Percentiles rank a stretch among this genome's conserved stretches.
phyloP scores from a whole-genome alignment of 2,113 vertebrate species.

The Spea bombifrons region DNA sequence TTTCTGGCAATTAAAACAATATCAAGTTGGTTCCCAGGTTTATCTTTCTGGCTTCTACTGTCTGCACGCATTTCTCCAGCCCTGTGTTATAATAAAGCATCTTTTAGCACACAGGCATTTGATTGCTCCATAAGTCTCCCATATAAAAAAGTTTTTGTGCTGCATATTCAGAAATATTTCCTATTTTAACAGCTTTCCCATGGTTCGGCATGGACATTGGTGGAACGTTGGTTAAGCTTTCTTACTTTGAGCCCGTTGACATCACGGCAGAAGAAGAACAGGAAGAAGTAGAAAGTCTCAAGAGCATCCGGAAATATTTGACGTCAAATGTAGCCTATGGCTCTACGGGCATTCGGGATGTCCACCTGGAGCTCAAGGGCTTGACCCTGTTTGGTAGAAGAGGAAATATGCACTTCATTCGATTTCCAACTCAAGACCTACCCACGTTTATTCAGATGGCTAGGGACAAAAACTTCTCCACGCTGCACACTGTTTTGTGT shows the following conservation, averaged over 20 bases:
- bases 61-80: too few species aligned
- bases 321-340: constrained; percentile 78
- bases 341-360: constrained; percentile 75
- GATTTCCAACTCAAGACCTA: constrained; percentile 78
- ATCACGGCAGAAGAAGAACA: constrained; percentile 80
- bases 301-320: constrained; percentile 78
- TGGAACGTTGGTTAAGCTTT: constrained; percentile 74
- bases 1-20: too few species aligned
- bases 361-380: constrained; percentile 75
- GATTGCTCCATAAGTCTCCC: too few species aligned
- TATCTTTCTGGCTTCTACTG: too few species aligned
- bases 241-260: constrained; percentile 77
- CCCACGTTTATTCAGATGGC: constrained; percentile 82
- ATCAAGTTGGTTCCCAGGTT: too few species aligned
- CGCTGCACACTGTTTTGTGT: constrained; percentile 78
- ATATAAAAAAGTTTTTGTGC: too few species aligned
- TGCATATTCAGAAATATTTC: not conserved
- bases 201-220: constrained; percentile 84
- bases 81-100: too few species aligned
- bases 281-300: constrained; percentile 79
- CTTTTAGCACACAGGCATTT: too few species aligned
- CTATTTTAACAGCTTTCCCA: constrained; percentile 67
- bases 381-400: constrained; percentile 70
- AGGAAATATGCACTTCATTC: constrained; percentile 79
- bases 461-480: constrained; percentile 78